These are phyloP conservation scores for Coecobrya sp. DNA, from an alignment of 2,888 invertebrate genomes.

Conservation along the genomic window DNA sequence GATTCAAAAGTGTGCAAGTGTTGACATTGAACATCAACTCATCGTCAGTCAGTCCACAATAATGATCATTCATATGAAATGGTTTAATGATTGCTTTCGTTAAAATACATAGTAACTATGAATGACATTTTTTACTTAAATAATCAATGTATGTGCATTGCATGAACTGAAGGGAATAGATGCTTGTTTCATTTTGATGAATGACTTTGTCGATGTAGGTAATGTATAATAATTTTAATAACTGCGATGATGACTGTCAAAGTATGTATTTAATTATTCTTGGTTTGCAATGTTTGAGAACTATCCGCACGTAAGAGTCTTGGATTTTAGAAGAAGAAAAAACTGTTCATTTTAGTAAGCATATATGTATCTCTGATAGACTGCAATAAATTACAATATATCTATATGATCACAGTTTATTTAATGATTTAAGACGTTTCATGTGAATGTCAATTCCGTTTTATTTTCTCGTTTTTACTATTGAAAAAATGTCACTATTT, in stretches of 20 bases:
- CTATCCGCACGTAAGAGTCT: no score
- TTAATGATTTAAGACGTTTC: neutral
- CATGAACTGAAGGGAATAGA: neutral
- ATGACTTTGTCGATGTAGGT: neutral
- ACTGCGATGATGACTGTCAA: no score
- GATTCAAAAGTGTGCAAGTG: neutral
- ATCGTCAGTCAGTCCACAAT: neutral
- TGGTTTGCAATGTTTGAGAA: no score
- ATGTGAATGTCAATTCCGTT: neutral
- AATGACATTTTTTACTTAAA: neutral
- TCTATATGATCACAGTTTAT: neutral
- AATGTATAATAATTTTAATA: neutral
- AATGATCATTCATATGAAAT: neutral
- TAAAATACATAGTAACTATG: neutral
- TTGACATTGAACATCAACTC: neutral
- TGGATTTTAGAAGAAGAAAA: no score
- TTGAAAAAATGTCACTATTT: neutral
- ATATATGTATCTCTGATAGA: neutral
- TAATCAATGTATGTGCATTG: neutral
- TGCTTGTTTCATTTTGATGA: neutral
- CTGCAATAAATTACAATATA: neutral
- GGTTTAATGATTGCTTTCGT: neutral
- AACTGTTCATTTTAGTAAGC: no score
- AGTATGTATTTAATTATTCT: neutral
- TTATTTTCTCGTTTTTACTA: neutral